Base-by-base conservation (phyloP, 2,113 vertebrate genomes). In the Haemorhous mexicanus region DNA sequence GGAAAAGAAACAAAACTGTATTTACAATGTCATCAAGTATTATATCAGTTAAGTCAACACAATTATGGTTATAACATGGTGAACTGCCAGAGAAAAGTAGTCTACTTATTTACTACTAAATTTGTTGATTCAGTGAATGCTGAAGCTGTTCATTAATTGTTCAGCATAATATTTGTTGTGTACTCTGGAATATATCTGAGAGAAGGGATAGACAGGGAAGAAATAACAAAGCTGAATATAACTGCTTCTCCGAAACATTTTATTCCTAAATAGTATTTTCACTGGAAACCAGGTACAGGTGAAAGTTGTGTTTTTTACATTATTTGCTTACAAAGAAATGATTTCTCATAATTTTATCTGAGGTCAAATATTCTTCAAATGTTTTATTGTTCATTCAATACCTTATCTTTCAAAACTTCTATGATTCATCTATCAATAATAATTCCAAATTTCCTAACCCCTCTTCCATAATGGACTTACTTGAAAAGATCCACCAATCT, bases 61-160 rank as follows among this genome's bases (percentile, higher is more conserved):
- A 97, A 97, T 96, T 96, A 97, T 50, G 64, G 41, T 85, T 96
- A 72, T 94, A 90, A 95, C 56, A 89, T 68, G 35, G 80, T 90
- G 90, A 96, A 95, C 75, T 94, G 75, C 79, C 92, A 94, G 89
- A 89, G 78, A 87, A 53, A 82, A 95, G 59, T 52, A 91, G 75
- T 62, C 66, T 89, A 95, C 91, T 87, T 96, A 94, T 95, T 97
- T 94, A 89, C 87, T 79, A 77, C 55, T 82, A 93, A 97, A 91
- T 91, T 88, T 95, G 94, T 95, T 97, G 94, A 96, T 95, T 87
- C 75, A 95, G 59, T 91, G 43, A 90, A 73, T 83, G 84, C 21
- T 95, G 66, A 93, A 95, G 59, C 82, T 80, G 70, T 91, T 95
- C 78, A 91, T 91, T 96, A 96, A 91, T 90, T 94, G 91, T 67